These are phyloP conservation scores for Endomychus coccineus DNA, from an alignment of 2,888 invertebrate species.

Conservation along the genomic window DNA sequence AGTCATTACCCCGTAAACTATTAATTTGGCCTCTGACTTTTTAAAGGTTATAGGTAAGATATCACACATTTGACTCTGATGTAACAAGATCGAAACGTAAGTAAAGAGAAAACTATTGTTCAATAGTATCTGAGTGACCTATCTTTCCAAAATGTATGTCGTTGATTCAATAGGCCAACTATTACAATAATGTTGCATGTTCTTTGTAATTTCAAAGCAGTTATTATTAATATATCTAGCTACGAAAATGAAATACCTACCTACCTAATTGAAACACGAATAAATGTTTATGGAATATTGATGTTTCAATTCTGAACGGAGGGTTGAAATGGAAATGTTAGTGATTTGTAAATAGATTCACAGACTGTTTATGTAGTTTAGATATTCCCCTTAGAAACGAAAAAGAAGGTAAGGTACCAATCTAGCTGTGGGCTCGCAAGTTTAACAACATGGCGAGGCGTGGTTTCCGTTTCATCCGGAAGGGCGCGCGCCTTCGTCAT, in stretches of 20 bases:
- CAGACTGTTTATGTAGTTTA: slow-evolving; percentile 15
- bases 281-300: slow-evolving; percentile 12
- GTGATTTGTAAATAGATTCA: slow-evolving; percentile 18
- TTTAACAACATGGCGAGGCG: slow-evolving; percentile 46
- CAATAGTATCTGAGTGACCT: no score
- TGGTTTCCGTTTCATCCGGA: slow-evolving; percentile 36
- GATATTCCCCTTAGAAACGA: slow-evolving; percentile 13
- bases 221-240: not conserved
- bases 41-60: no score
- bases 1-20: no score
- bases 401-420: slow-evolving; percentile 12
- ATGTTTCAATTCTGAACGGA: slow-evolving; percentile 15
- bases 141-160: not conserved
- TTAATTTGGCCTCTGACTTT: no score
- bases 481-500: slow-evolving; percentile 34
- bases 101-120: no score
- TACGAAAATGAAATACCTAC: not conserved
- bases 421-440: slow-evolving; percentile 23
- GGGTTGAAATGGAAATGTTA: slow-evolving; percentile 15
- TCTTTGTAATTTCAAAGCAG: not conserved
- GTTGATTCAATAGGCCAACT: no score
- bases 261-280: no score
- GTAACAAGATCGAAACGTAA: no score
- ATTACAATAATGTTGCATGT: no score
- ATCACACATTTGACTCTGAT: no score